These are phyloP conservation scores for Naja naja DNA, from an alignment of 2,113 vertebrate genomes.

Conservation along the genomic window DNA sequence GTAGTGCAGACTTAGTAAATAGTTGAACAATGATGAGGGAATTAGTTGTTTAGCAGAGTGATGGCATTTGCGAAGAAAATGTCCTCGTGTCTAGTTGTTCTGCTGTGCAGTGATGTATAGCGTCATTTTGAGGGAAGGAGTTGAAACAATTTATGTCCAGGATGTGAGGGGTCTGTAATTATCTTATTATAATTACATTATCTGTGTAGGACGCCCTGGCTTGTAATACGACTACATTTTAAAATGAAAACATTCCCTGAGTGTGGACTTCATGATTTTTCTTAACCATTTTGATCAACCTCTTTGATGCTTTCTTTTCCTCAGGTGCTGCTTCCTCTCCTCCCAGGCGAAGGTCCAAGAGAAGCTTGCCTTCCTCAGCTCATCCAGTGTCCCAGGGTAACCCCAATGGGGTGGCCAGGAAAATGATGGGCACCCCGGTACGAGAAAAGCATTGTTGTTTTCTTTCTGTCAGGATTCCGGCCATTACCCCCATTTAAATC, in stretches of 20 bases:
- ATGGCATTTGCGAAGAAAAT: too few relatives aligned
- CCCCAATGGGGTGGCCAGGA: not conserved
- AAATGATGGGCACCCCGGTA: conserved; percentile 12
- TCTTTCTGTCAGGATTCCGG: too few relatives aligned
- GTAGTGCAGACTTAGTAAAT: too few relatives aligned
- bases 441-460: not conserved
- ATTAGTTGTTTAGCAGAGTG: too few relatives aligned
- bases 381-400: not conserved
- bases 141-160: too few relatives aligned
- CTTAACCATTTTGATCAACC: not conserved
- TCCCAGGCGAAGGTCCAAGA: not conserved
- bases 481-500: too few relatives aligned
- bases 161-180: too few relatives aligned
- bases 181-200: too few relatives aligned
- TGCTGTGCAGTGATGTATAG: too few relatives aligned
- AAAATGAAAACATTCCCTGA: not conserved
- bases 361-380: not conserved
- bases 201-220: not conserved
- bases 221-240: not conserved
- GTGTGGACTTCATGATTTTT: not conserved
- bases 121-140: too few relatives aligned
- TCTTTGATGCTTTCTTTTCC: not conserved
- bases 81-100: too few relatives aligned
- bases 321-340: not conserved
- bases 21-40: too few relatives aligned